Evolutionary conservation across 2,888 invertebrate species (phyloP), one percentile per base, ranked within the genome.

Genomic region (Pristionchus entomophagus): DNA sequence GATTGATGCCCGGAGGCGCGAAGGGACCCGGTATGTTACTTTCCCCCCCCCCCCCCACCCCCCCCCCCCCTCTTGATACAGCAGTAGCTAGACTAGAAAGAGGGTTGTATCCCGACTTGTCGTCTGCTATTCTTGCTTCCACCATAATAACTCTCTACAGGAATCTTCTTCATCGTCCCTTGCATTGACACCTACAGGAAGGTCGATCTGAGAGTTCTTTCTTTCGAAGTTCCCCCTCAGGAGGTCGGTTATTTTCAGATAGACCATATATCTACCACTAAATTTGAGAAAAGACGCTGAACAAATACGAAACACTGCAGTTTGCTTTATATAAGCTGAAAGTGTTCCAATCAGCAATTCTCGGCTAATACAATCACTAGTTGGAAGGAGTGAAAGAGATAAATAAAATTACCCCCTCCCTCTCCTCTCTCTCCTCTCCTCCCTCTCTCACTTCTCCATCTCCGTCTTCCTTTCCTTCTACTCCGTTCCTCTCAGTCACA

Each of bases 221-320:
- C 97, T 0, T 98, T 98, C 94, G 98, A 98, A 93, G 97, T 99
- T 65, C 98, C 98, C 78, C 98, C 98, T 0, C 98, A 99, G 95
- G 98, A 98, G 96, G 98, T 97, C 26, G 19, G 86, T 51, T 32
- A 19, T 32, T 29, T n/a, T n/a, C n/a, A n/a, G n/a, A n/a, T n/a
- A 45, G 45, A 10, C 45, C 45, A 45, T 45, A 6, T 14, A 45
- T 45, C 45, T 45, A 10, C 45, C 56, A 56, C 22, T 22, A 8
- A 22, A 56, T 22, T 17, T n/a, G 56, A 56, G 17, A 22, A 22
- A 56, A 56, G 8, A 6, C 45, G 14, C 45, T 45, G 45, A 6
- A 10, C 45, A 45, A 22, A 56, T 1, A 2, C 35, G 65, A 0
- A 22, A 19, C 10, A 51, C 62, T 29, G 22, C 49, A 35, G n/a